phyloP scores from a whole-genome alignment of 2,888 invertebrate genomes.

The Nemoura dubitans region DNA sequence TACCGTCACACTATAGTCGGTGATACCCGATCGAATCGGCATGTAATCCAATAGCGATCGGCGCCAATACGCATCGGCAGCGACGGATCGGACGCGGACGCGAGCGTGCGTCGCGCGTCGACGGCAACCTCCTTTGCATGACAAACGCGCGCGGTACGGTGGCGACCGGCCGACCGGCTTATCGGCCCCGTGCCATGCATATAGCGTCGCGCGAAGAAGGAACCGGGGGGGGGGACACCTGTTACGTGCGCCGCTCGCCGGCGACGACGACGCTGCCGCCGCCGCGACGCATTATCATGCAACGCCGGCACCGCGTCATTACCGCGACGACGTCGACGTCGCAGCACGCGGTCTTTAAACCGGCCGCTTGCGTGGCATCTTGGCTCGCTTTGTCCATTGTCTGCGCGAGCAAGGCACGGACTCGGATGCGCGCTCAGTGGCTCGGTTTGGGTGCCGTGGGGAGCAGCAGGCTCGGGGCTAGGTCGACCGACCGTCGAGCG shows the following conservation, averaged over 20 bases:
- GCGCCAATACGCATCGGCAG: not conserved
- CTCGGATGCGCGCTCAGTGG: too few species aligned
- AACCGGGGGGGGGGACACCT: slow-evolving; percentile 51
- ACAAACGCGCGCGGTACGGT: slow-evolving; percentile 45
- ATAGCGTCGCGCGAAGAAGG: slow-evolving; percentile 34
- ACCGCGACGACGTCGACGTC: slow-evolving; percentile 39
- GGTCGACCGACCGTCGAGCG: too few species aligned
- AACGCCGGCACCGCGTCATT: slow-evolving; percentile 41
- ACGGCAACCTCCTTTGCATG: not conserved
- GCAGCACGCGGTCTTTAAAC: slow-evolving; percentile 41
- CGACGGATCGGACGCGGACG: not conserved
- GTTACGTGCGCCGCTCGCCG: slow-evolving; percentile 47
- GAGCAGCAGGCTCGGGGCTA: too few species aligned
- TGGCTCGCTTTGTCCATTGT: slow-evolving; percentile 48
- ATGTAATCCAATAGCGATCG: not conserved
- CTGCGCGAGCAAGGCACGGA: slow-evolving; percentile 36
- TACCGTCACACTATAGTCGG: too few species aligned
- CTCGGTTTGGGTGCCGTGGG: too few species aligned
- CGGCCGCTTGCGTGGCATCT: slow-evolving; percentile 39
- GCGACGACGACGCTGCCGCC: too few species aligned
- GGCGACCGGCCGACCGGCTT: slow-evolving; percentile 34
- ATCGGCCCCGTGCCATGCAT: slow-evolving; percentile 18
- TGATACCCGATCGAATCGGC: too few species aligned
- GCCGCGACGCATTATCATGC: slow-evolving; percentile 40
- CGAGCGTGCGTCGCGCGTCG: not conserved